Percentiles rank a stretch among this genome's conserved stretches.
Conservation (phyloP, 2,113 vertebrate species). For the Gopherus evgoodei region DNA sequence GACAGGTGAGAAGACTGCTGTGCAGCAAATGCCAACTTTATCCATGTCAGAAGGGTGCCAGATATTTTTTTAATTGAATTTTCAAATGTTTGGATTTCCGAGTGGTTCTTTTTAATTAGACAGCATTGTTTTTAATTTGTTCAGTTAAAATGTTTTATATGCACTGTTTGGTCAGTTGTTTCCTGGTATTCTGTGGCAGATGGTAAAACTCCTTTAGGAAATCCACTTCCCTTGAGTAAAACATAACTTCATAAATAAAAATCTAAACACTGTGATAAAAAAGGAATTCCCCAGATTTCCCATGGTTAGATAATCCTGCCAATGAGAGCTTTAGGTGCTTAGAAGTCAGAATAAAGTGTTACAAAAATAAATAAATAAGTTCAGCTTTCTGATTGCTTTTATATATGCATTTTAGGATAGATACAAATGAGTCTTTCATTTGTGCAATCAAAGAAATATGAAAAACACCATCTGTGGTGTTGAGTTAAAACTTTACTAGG, state of each 20-base stretch:
- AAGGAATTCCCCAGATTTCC: conserved; percentile 41
- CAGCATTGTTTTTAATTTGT: conserved; percentile 67
- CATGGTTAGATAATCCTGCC: conserved; percentile 58
- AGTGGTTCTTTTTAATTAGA: conserved; percentile 67
- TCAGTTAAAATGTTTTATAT: conserved; percentile 61
- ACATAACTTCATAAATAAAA: conserved; percentile 55
- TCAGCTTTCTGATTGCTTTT: conserved; percentile 52
- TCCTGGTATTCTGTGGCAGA: conserved; percentile 77
- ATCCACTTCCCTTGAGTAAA: conserved; percentile 63
- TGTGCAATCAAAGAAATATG: conserved; percentile 51
- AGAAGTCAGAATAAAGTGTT: not conserved
- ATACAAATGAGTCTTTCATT: conserved; percentile 54
- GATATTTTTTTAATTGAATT: conserved; percentile 63
- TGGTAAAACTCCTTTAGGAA: conserved; percentile 65
- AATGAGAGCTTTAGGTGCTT: not conserved
- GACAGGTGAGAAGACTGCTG: conserved; percentile 72
- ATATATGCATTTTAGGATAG: conserved; percentile 19
- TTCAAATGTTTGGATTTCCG: conserved; percentile 70
- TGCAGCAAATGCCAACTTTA: conserved; percentile 60
- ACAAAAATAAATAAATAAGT: not conserved
- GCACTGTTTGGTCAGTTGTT: conserved; percentile 60
- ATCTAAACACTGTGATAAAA: conserved; percentile 35
- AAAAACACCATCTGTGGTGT: conserved; percentile 46
- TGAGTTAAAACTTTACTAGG: conserved; percentile 11
- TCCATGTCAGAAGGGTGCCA: conserved; percentile 67